These are phyloP conservation scores for Linurgus olivaceus DNA, from an alignment of 2,797 vertebrate genomes.

Conservation along the genomic window DNA sequence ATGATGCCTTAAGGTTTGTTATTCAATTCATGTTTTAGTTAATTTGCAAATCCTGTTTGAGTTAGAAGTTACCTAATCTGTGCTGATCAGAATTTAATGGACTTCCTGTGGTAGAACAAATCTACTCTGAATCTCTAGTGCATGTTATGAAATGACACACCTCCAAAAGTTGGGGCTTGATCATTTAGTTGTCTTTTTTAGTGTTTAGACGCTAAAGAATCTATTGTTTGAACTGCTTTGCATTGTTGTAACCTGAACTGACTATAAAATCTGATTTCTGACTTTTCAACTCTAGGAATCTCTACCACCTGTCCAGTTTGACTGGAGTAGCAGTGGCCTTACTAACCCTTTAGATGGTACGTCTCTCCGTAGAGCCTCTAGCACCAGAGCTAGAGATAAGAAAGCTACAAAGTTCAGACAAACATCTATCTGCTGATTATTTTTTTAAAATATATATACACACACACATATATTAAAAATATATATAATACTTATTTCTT, in stretches of 20 bases:
- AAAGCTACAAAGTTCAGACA: slow-evolving; percentile 84
- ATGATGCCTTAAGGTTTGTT: background rate
- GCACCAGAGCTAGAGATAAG: slow-evolving; percentile 91
- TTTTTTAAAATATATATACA: slow-evolving; percentile 45
- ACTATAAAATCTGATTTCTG: slow-evolving; percentile 79
- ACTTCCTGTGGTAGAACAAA: background rate
- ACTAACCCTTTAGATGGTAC: slow-evolving; percentile 95
- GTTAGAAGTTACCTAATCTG: background rate
- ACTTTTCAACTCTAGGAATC: slow-evolving; percentile 85
- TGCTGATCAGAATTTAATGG: background rate
- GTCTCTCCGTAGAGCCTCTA: slow-evolving; percentile 91
- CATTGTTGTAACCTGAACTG: slow-evolving; percentile 74
- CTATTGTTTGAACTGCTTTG: slow-evolving; percentile 69
- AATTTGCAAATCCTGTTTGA: background rate
- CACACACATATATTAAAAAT: background rate
- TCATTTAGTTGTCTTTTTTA: slow-evolving; percentile 53
- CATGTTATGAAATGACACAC: background rate
- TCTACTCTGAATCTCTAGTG: background rate
- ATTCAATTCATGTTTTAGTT: background rate
- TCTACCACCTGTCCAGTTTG: slow-evolving; percentile 86
- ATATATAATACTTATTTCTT: slow-evolving; percentile 67
- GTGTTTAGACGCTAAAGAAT: slow-evolving; percentile 60
- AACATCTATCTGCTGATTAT: slow-evolving; percentile 83
- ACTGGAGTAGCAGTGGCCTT: slow-evolving; percentile 93
- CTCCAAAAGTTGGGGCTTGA: slow-evolving; percentile 22